Conservation (phyloP, 2,797 vertebrate species). For the Acrossocheilus fasciatus region DNA sequence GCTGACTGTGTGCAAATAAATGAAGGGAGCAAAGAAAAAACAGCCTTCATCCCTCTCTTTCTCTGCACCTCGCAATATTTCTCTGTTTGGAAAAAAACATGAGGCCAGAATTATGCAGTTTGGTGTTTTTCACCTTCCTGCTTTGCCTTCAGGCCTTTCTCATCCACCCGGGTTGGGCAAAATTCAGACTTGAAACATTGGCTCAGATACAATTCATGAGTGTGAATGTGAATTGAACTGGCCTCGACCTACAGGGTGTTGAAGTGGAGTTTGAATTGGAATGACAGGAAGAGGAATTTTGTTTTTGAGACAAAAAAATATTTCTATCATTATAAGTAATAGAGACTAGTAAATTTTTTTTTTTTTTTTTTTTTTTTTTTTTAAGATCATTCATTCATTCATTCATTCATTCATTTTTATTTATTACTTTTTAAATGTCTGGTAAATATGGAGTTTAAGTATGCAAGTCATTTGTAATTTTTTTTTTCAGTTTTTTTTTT, state of each 20-base stretch:
- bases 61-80: neutral
- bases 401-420: too few species aligned
- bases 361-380: too few species aligned
- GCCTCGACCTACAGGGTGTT: neutral
- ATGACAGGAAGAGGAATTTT: neutral
- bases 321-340: neutral
- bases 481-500: neutral
- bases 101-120: conserved; percentile 45
- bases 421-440: neutral
- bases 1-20: conserved; percentile 75
- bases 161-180: neutral
- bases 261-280: neutral
- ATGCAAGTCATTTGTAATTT: neutral
- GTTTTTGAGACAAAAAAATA: neutral
- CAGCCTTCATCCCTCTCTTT: conserved; percentile 35
- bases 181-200: neutral
- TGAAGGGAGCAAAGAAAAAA: conserved; percentile 59
- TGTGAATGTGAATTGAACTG: neutral
- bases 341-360: neutral
- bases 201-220: neutral
- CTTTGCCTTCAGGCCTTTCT: conserved; percentile 23
- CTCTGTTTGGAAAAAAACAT: conserved; percentile 22
- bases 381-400: too few species aligned
- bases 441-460: neutral
- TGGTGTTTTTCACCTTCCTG: neutral